phyloP scores from a whole-genome alignment of 2,797 vertebrate species.

The Pseudopleuronectes americanus region DNA sequence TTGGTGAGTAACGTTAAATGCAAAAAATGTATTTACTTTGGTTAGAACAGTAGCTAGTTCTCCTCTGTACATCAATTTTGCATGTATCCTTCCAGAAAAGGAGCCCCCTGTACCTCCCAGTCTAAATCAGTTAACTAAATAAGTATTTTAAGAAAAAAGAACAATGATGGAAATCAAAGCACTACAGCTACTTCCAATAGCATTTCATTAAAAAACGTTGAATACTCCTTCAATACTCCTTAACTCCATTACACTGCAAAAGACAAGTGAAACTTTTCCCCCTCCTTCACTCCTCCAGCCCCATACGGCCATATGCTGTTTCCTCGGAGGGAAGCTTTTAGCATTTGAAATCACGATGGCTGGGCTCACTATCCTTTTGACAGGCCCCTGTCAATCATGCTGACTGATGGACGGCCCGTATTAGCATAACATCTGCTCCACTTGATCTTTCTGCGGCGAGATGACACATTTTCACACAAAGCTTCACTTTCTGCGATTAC shows the following conservation, averaged over 20 bases:
- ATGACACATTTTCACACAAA: conserved; percentile 52
- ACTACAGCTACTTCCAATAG: too few relatives aligned
- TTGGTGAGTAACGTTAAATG: too few relatives aligned
- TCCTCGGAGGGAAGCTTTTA: conserved; percentile 15
- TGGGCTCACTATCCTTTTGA: conserved; percentile 28
- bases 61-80: too few relatives aligned
- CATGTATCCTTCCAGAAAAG: too few relatives aligned
- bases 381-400: conserved; percentile 57
- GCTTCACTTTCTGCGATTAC: conserved; percentile 41
- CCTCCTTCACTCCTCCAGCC: not conserved
- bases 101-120: too few relatives aligned
- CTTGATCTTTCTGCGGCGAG: conserved; percentile 40
- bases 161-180: too few relatives aligned
- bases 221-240: not conserved
- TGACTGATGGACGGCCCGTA: conserved; percentile 54
- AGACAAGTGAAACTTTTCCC: not conserved
- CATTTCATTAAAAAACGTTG: not conserved
- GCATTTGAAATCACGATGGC: conserved; percentile 49
- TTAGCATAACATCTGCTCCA: conserved; percentile 78
- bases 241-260: conserved; percentile 5
- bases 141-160: too few relatives aligned
- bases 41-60: too few relatives aligned
- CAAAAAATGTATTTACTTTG: too few relatives aligned
- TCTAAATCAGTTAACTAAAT: too few relatives aligned
- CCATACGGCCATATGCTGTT: conserved; percentile 30